Percentiles rank a stretch among this genome's conserved stretches.
phyloP scores from a whole-genome alignment of 2,888 invertebrate species.

The Phengaris arion region DNA sequence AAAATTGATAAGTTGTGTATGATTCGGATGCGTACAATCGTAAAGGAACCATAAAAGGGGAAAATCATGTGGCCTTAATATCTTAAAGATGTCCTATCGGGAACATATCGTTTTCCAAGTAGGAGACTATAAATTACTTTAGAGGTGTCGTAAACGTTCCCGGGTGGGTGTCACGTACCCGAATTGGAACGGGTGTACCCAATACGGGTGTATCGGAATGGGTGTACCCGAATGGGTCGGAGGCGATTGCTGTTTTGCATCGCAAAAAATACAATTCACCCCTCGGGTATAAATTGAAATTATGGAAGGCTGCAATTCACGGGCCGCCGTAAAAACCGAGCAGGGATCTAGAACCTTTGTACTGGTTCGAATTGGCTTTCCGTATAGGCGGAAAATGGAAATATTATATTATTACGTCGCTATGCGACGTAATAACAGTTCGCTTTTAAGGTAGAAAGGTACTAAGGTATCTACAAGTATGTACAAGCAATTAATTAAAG shows the following conservation, averaged over 20 bases:
- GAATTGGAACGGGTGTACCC: conserved; percentile 35
- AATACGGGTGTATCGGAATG: conserved; percentile 26
- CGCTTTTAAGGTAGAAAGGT: neutral
- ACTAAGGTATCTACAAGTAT: no score
- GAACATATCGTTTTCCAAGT: conserved; percentile 59
- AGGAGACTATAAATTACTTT: conserved; percentile 63
- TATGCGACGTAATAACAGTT: neutral
- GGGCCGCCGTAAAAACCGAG: conserved; percentile 51
- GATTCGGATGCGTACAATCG: conserved; percentile 4
- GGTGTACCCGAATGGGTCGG: conserved; percentile 36
- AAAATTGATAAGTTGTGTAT: conserved; percentile 27
- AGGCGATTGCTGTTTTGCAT: conserved; percentile 67
- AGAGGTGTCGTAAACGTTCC: conserved; percentile 58
- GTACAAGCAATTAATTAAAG: no score
- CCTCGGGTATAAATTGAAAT: conserved; percentile 66
- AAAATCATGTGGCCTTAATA: conserved; percentile 41
- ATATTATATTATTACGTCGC: neutral
- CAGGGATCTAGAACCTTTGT: conserved; percentile 30
- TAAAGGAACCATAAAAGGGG: conserved; percentile 34
- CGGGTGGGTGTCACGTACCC: conserved; percentile 35
- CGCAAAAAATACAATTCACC: conserved; percentile 60
- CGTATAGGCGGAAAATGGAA: neutral
- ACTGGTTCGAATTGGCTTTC: conserved; percentile 10
- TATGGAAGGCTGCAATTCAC: conserved; percentile 63
- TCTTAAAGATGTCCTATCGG: conserved; percentile 41